Base-by-base conservation (phyloP, 2,888 invertebrate genomes). In the Aelia acuminata region DNA sequence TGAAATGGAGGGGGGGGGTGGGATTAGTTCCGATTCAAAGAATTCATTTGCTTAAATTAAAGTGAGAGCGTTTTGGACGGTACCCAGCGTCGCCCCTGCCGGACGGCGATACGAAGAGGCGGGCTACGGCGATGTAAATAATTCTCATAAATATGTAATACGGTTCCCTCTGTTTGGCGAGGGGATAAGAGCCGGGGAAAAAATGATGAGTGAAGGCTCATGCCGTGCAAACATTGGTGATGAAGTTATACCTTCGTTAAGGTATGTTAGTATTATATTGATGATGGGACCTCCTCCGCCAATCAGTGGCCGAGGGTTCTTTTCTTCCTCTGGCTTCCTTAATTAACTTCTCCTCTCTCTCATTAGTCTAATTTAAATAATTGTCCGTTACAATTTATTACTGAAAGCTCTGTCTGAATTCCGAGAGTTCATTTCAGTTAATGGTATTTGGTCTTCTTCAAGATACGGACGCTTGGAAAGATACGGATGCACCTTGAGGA, bases 221-320 rank as follows among this genome's bases (percentile, higher is more conserved):
- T 85, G 85, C 31, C 43, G 85, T 18, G 20, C 53, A 85, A 85
- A 85, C 49, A 85, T 5, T 7, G 20, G 43, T 85, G 85, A 85
- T 85, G 50, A 85, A 50, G 85, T 85, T 85, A 85, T 48, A 50
- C 31, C 13, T 85, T 85, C 85, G 85, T 85, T 85, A 53, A 85
- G 85, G 85, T 85, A 50, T 85, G 49, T 85, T 85, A 47, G 85
- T 85, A 85, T 85, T 85, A 85, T 85, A 85, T 85, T 31, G 85
- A 85, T 85, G 85, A 85, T 85, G 31, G 26, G 20, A 48, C 8
- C 4, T 3, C n/a, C 84, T 43, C 31, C 20, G 20, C 84, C 85
- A 85, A 85, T 85, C 85, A 85, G 85, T 18, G 10, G 43, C 47
- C n/a, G 18, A 50, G n/a, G n/a, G n/a, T 35, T 49, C 85, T 49